These are phyloP conservation scores for Phataginus tricuspis DNA, from an alignment of 2,797 vertebrate genomes.

Conservation along the genomic window DNA sequence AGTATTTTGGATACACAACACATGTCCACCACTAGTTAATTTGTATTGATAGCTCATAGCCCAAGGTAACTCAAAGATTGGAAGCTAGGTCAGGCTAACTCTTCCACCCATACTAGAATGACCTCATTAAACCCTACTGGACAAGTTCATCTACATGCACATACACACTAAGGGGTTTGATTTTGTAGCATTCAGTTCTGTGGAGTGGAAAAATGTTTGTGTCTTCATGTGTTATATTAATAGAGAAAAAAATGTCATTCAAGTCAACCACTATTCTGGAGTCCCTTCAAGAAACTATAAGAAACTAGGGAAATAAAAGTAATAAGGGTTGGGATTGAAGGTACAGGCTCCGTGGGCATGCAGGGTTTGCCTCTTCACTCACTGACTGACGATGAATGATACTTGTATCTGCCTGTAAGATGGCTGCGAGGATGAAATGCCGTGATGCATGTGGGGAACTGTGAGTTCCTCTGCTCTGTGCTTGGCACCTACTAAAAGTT, in stretches of 20 bases:
- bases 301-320: not conserved
- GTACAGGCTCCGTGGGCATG: not conserved
- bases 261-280: not conserved
- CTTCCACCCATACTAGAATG: not conserved
- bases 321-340: not conserved
- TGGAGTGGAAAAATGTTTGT: not conserved
- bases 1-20: not conserved
- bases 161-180: not conserved
- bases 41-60: not conserved
- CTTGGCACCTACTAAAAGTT: not conserved
- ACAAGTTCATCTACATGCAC: not conserved
- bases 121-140: not conserved
- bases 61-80: not conserved
- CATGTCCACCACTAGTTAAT: not conserved
- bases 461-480: not conserved
- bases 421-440: not conserved
- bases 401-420: not conserved
- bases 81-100: not conserved
- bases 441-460: not conserved
- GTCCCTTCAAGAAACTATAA: not conserved
- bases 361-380: not conserved
- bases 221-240: not conserved
- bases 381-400: not conserved
- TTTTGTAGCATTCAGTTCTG: not conserved
- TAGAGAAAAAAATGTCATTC: not conserved